Base-by-base conservation (phyloP, 2,113 vertebrate genomes). In the Phrynosoma blainvillii region DNA sequence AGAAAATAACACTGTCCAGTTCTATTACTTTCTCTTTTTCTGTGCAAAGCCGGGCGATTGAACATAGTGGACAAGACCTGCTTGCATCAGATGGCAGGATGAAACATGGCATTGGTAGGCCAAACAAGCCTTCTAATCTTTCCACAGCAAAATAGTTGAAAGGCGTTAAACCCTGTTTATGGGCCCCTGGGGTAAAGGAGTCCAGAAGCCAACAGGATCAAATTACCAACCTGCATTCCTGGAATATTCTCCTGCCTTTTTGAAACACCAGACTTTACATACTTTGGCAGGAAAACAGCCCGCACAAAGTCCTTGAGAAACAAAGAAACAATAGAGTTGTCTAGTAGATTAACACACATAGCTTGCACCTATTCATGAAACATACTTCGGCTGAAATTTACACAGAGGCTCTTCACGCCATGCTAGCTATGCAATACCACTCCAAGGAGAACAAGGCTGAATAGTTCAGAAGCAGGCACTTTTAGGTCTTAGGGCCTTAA, bases 261-360 rank as follows among this genome's bases (percentile, higher is more conserved):
- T 27, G 40, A 91, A 89, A 81, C 16, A 65, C 2, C 62, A 65
- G 86, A 87, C 1, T 25, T 42, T 2, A 0, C 30, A 42, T 30
- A 42, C 90, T 62, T 75, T 54, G 84, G 42, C 30, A 85, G 84
- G 82, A 90, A 87, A 65, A 62, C 30, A 77, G 86, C 59, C 83
- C 73, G 65, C 54, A 85, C 65, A 40, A 82, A 10, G 54, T 68
- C 76, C 89, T 92, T 85, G 88, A 89, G 92, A 90, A 90, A 87
- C 42, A 77, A 76, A 89, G 79, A 83, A n/a, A 84, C 90, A 89
- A 89, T 23, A 56, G 84, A 88, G 79, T 42, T 74, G 71, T 21
- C 89, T n/a, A 62, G 74, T 52, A 52, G 59, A 65, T 70, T 56
- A 47, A 30, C 40, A 81, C 11, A 5, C 66, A 65, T 73, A 65